A percentile compares a stretch with the other conserved stretches of the same genome.
phyloP scores from a whole-genome alignment of 2,888 invertebrate genomes.

The Brachyptera risi region DNA sequence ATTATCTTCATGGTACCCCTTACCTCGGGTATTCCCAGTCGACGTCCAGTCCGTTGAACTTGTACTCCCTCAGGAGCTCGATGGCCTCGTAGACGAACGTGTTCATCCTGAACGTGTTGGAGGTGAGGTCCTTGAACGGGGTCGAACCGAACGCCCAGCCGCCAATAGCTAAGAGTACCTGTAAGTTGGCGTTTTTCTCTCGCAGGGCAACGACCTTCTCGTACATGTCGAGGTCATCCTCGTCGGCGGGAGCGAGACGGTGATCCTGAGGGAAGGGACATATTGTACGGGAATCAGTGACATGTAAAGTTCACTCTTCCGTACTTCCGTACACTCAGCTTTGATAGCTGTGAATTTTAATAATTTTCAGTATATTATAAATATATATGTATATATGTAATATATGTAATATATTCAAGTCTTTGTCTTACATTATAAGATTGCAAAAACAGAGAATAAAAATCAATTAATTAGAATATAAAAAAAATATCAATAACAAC shows the following conservation, averaged over 20 bases:
- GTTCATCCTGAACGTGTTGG: slow-evolving; percentile 89
- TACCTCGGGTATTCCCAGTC: slow-evolving; percentile 91
- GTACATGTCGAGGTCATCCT: slow-evolving; percentile 82
- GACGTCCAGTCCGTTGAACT: slow-evolving; percentile 89
- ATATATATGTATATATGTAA: too few species aligned
- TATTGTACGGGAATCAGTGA: too few species aligned
- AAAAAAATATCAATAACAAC: too few species aligned
- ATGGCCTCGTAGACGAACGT: slow-evolving; percentile 94
- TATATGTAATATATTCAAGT: too few species aligned
- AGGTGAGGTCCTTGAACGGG: slow-evolving; percentile 87
- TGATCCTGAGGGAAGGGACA: slow-evolving; percentile 59
- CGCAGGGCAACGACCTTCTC: slow-evolving; percentile 79
- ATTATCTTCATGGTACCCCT: too few species aligned
- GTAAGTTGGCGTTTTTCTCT: slow-evolving; percentile 79
- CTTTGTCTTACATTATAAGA: too few species aligned
- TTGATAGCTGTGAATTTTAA: too few species aligned
- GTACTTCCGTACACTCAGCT: too few species aligned
- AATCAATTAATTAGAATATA: too few species aligned
- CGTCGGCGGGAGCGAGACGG: slow-evolving; percentile 72
- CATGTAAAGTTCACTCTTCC: too few species aligned
- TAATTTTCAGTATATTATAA: too few species aligned
- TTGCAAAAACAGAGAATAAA: too few species aligned
- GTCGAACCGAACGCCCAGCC: slow-evolving; percentile 97
- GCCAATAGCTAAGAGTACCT: slow-evolving; percentile 83
- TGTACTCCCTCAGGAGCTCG: slow-evolving; percentile 84